Percentiles rank a stretch among this genome's conserved stretches.
Conservation (phyloP, 2,113 vertebrate species). For the Podocnemis expansa region DNA sequence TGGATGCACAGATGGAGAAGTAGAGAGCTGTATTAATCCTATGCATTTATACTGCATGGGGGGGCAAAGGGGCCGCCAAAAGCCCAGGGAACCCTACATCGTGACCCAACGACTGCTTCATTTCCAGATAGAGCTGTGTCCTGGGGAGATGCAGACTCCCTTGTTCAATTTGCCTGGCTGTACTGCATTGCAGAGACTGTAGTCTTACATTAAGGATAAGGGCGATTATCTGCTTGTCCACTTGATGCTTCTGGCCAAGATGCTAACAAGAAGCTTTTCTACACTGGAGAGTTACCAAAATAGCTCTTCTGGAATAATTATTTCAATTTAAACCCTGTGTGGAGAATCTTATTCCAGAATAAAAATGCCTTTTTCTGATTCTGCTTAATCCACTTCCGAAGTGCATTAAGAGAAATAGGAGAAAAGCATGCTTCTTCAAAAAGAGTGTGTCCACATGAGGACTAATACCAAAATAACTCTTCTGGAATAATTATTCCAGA, state of each 20-base stretch:
- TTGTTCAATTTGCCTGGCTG: background rate
- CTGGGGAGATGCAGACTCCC: accelerated
- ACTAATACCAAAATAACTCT: background rate
- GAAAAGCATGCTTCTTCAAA: background rate
- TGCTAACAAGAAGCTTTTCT: slow-evolving; percentile 22
- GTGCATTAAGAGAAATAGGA: background rate
- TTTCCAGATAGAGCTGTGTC: accelerated
- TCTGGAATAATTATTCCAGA: background rate
- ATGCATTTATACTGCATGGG: slow-evolving; percentile 23
- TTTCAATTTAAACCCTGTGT: background rate
- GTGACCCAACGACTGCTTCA: background rate
- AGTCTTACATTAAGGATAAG: background rate
- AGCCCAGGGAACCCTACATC: background rate
- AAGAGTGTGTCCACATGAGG: background rate
- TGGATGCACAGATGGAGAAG: slow-evolving; percentile 32
- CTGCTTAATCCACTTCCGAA: background rate
- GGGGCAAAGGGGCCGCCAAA: background rate
- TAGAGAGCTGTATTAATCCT: slow-evolving; percentile 53
- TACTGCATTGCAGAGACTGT: background rate
- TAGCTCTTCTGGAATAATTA: background rate
- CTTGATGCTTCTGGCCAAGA: background rate
- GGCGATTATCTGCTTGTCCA: background rate
- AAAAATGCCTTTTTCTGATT: background rate
- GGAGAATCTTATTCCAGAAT: background rate
- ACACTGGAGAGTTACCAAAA: slow-evolving; percentile 28